Conservation (phyloP, 2,113 vertebrate species). For the Gila orcuttii region DNA sequence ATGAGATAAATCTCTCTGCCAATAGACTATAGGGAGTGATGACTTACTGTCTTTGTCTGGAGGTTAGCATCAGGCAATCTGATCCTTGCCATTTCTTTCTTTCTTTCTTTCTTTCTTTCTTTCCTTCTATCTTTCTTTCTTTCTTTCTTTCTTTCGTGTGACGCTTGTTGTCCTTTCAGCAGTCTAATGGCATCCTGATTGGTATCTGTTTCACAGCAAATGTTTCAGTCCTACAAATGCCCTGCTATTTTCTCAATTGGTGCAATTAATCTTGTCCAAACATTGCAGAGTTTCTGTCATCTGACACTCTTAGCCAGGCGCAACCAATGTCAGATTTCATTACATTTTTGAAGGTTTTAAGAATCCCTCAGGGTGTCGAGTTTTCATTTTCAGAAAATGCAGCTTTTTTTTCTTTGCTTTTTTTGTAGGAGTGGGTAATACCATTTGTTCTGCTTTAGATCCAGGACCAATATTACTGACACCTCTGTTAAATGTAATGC, state of each 20-base stretch:
- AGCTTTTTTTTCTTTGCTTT: too few species aligned
- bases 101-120: constrained; percentile 20
- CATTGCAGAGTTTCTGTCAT: constrained; percentile 58
- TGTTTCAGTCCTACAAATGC: constrained; percentile 56
- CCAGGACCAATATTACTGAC: neutral
- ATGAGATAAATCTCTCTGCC: constrained; percentile 54
- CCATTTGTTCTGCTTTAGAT: neutral
- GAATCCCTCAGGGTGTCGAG: neutral
- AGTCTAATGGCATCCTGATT: constrained; percentile 51
- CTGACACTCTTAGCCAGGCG: constrained; percentile 45
- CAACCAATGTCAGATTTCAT: constrained; percentile 35
- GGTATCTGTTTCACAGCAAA: constrained; percentile 58
- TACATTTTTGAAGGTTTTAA: constrained; percentile 44
- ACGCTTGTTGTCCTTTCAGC: constrained; percentile 14
- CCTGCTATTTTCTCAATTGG: constrained; percentile 60
- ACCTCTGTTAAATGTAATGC: neutral
- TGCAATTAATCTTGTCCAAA: constrained; percentile 63
- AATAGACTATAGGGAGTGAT: constrained; percentile 47
- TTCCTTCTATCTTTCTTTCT: constrained; percentile 20
- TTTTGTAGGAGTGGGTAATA: neutral
- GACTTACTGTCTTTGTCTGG: constrained; percentile 51
- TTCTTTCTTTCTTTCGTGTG: neutral
- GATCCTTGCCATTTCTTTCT: constrained; percentile 25
- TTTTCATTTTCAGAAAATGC: neutral
- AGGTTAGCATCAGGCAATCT: constrained; percentile 39